A percentile compares a stretch with the other conserved stretches of the same genome.
These are phyloP conservation scores for Macaca mulatta DNA, from an alignment of 2,113 vertebrate species.

Conservation along the genomic window DNA sequence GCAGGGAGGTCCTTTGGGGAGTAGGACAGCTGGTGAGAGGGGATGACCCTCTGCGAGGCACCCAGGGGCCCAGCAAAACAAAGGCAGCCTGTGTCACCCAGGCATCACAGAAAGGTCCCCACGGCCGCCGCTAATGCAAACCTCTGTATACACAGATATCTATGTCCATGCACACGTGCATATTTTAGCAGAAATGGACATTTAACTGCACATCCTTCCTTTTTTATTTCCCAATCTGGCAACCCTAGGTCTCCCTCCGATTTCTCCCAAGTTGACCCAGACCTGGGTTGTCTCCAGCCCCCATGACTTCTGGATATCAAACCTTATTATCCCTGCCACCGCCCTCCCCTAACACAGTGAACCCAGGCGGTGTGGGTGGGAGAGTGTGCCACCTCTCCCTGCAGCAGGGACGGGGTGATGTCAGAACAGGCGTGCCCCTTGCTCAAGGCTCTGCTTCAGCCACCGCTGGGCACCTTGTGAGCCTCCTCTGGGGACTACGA, in stretches of 20 bases:
- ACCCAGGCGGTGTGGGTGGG: fast-evolving
- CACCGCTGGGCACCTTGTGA: not conserved
- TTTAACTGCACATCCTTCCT: not conserved
- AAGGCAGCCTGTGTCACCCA: not conserved
- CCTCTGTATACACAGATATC: not conserved
- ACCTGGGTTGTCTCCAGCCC: not conserved
- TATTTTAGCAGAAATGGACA: not conserved
- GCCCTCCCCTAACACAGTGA: not conserved
- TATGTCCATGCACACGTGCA: not conserved
- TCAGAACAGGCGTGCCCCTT: not conserved
- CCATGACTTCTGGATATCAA: not conserved
- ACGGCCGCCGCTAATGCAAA: not conserved
- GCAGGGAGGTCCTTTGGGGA: not conserved
- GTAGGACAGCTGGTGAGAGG: not conserved
- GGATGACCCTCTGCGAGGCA: fast-evolving
- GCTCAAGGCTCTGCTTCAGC: not conserved
- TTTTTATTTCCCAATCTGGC: not conserved
- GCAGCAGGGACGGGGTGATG: fast-evolving
- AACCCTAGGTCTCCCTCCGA: not conserved
- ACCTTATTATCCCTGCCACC: no score
- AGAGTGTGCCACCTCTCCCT: no score
- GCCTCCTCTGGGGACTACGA: not conserved
- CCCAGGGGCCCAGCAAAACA: not conserved
- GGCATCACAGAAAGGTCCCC: fast-evolving
- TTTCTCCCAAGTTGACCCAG: not conserved